Percentiles rank a stretch among this genome's conserved stretches.
Evolutionary conservation across 2,113 vertebrate genomes (phyloP).

Genomic region (Eleginops maclovinus): DNA sequence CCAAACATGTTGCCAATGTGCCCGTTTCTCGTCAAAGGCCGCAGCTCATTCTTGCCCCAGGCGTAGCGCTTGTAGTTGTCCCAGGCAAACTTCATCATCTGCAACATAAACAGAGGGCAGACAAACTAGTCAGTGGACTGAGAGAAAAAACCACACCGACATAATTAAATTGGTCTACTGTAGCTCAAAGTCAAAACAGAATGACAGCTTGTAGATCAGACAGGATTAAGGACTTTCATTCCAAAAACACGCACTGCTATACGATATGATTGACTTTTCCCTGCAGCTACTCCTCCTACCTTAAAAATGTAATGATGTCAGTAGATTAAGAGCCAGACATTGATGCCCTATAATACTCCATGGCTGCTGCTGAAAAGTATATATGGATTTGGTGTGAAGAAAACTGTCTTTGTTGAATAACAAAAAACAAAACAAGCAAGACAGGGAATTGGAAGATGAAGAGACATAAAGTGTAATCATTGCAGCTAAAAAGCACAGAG

Average conservation of each 20-base stretch:
- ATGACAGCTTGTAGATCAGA: slow-evolving; percentile 69
- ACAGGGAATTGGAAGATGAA: background rate
- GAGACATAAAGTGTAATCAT: slow-evolving; percentile 37
- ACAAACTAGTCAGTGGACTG: slow-evolving; percentile 42
- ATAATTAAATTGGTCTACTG: slow-evolving; percentile 58
- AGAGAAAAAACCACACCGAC: slow-evolving; percentile 22
- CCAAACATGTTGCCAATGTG: slow-evolving; percentile 97
- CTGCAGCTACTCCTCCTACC: slow-evolving; percentile 48
- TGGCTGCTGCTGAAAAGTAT: too few species aligned
- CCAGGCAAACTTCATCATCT: slow-evolving; percentile 99
- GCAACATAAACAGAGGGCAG: slow-evolving; percentile 61
- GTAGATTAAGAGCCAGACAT: slow-evolving; percentile 28
- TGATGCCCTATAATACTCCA: background rate
- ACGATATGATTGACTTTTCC: slow-evolving; percentile 63
- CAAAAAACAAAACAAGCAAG: background rate
- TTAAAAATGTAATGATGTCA: slow-evolving; percentile 51
- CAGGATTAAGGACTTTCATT: slow-evolving; percentile 60
- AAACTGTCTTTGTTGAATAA: slow-evolving; percentile 24
- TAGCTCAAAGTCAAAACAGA: slow-evolving; percentile 49
- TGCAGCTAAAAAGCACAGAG: slow-evolving; percentile 22
- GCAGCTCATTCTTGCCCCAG: slow-evolving; percentile 95
- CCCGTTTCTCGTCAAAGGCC: slow-evolving; percentile 91
- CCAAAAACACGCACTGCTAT: slow-evolving; percentile 57
- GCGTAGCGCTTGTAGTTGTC: slow-evolving; percentile 94
- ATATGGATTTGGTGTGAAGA: background rate